Base-by-base conservation (phyloP, 2,113 vertebrate species). In the Scophthalmus maximus region DNA sequence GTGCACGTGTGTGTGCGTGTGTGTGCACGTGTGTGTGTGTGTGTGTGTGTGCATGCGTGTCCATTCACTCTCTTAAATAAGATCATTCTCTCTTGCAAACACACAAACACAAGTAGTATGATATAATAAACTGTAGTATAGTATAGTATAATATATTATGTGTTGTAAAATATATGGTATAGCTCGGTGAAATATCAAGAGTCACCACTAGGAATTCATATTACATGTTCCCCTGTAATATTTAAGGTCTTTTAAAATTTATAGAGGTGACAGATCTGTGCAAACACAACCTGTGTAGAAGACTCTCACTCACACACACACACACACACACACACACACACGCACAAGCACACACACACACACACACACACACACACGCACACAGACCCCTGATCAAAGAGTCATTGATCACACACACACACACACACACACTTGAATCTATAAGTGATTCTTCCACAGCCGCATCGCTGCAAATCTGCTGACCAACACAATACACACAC, bases 401-500 rank as follows among this genome's bases (percentile, higher is more conserved):
- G n/a, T n/a, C n/a, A n/a, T n/a, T n/a, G n/a, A n/a, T n/a, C 38
- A 9, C 40, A 69, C 68, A 58, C 53, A n/a, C 25, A 38, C 44
- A 50, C 42, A 20, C 40, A 70, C 56, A 52, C 62, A 57, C 73
- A 78, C 71, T 79, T 52, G 76, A 79, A 87, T 87, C 85, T 77
- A 87, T 81, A 81, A 84, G 81, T 84, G 74, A 87, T 84, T 84
- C 81, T 72, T 79, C 74, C 75, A 84, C 78, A 80, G 81, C 73
- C 42, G 83, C 72, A 86, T 86, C 83, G 46, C 73, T 73, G 72
- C 64, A 82, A 73, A 84, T 79, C 74, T 82, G 78, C 81, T 81
- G 69, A 81, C 80, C 68, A 64, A 76, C 72, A 79, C 82, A 83
- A 73, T 46, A 53, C 53, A 58, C 68, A 73, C 67, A 53, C 17